phyloP scores from a whole-genome alignment of 2,113 vertebrate genomes.

The Leucosticte australis region DNA sequence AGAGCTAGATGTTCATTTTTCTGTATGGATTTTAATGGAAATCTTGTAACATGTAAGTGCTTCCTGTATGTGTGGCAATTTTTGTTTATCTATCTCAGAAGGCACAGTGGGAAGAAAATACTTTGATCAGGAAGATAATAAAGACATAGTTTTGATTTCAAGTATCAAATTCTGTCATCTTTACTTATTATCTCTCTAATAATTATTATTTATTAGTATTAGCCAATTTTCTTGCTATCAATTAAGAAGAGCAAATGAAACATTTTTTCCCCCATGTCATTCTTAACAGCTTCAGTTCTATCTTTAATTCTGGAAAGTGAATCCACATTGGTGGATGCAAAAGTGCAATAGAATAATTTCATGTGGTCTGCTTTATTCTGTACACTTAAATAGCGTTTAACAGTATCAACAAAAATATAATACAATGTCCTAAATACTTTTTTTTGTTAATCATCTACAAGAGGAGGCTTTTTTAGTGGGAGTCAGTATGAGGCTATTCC shows the following conservation, averaged over 20 bases:
- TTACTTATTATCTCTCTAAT: neutral
- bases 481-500: neutral
- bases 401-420: neutral
- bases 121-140: neutral
- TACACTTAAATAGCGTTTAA: neutral
- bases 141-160: neutral
- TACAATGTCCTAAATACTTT: rapidly evolving
- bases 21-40: neutral
- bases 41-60: neutral
- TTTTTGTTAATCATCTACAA: neutral
- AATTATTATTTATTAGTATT: neutral
- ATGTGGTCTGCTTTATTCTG: neutral
- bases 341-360: neutral
- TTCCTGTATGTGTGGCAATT: neutral
- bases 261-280: neutral
- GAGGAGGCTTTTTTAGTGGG: neutral
- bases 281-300: neutral
- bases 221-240: neutral
- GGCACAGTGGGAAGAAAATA: neutral
- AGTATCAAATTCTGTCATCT: neutral
- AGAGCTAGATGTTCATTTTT: neutral
- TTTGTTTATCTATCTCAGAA: neutral
- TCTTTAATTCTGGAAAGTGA: neutral
- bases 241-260: neutral
- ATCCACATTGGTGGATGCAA: neutral